phyloP scores from a whole-genome alignment of 2,113 vertebrate genomes.

The Neofelis nebulosa region DNA sequence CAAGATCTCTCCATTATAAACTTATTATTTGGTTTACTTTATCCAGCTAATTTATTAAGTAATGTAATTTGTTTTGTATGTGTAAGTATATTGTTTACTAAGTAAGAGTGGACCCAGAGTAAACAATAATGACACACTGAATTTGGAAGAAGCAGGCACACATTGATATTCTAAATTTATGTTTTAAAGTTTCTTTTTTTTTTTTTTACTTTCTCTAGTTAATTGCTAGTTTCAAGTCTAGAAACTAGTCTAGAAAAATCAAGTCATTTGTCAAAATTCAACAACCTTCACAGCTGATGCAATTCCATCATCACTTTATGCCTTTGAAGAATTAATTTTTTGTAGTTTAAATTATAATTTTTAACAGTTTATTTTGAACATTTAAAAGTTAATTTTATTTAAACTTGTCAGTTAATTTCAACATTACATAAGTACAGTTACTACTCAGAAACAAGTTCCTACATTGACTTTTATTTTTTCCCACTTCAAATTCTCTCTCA shows the following conservation, averaged over 20 bases:
- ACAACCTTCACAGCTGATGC: not conserved
- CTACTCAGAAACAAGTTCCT: not conserved
- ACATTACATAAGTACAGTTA: not conserved
- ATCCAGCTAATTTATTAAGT: not conserved
- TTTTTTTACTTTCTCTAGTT: not conserved
- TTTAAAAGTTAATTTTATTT: conserved; percentile 7
- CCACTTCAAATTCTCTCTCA: not conserved
- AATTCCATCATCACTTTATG: not conserved
- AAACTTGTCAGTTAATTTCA: not conserved
- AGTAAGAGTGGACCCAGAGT: not conserved
- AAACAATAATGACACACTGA: not conserved
- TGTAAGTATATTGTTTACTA: not conserved
- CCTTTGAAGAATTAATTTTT: not conserved
- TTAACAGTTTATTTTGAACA: not conserved
- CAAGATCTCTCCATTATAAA: not conserved
- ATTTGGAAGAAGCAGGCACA: not conserved
- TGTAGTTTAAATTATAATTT: not conserved
- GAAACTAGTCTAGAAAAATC: not conserved
- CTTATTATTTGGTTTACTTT: not conserved
- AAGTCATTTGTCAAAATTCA: not conserved
- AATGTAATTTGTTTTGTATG: not conserved
- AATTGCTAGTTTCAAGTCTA: not conserved
- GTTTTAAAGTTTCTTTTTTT: not conserved
- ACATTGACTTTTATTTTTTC: not conserved
- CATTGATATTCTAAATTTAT: not conserved